Conservation (phyloP, 1,140 invertebrate genomes). For the Saccostrea echinata region DNA sequence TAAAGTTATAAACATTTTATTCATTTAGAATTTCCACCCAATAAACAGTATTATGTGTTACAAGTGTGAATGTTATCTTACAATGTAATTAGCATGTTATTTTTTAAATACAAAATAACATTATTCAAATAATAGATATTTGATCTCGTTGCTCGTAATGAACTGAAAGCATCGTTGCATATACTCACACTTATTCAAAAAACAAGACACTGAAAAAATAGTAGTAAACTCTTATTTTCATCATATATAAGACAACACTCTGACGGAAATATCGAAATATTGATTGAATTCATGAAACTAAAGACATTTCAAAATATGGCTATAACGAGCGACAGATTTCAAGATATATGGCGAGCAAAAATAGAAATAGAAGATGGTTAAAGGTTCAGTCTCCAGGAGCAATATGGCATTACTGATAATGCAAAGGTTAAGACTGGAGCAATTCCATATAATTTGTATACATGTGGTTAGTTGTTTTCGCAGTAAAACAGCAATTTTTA, state of each 20-base stretch:
- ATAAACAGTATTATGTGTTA: too few relatives aligned
- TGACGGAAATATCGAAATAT: background rate
- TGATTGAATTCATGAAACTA: background rate
- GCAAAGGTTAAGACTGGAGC: background rate
- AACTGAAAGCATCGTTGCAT: too few relatives aligned
- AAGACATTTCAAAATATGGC: background rate
- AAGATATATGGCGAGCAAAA: background rate
- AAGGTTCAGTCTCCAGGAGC: background rate
- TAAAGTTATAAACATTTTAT: too few relatives aligned
- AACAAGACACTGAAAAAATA: too few relatives aligned
- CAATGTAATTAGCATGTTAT: too few relatives aligned
- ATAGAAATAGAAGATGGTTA: background rate
- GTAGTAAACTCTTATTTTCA: background rate
- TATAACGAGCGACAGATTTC: background rate
- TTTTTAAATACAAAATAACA: too few relatives aligned
- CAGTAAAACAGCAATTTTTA: slow-evolving; percentile 20
- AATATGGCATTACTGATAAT: background rate
- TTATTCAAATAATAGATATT: too few relatives aligned
- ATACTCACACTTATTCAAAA: too few relatives aligned
- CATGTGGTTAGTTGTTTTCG: background rate
- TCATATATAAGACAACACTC: background rate
- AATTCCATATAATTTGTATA: background rate
- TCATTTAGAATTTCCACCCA: too few relatives aligned
- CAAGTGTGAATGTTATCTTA: too few relatives aligned
- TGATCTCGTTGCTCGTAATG: too few relatives aligned